These are phyloP conservation scores for Fabriciana adippe DNA, from an alignment of 2,888 invertebrate species.

Conservation along the genomic window DNA sequence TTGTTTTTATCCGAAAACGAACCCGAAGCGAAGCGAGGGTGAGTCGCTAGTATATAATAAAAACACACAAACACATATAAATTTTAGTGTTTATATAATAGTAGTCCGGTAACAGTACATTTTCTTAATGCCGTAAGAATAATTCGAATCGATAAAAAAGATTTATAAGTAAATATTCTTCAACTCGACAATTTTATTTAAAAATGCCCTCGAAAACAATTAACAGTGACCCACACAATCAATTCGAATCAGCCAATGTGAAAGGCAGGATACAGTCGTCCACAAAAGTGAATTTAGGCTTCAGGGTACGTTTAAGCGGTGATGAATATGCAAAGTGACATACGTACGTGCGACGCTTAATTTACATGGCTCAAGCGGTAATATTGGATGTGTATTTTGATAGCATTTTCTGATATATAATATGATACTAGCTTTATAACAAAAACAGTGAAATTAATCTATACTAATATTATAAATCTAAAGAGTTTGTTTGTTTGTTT, in stretches of 20 bases:
- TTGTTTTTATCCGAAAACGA: no score
- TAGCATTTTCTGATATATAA: constrained; percentile 22
- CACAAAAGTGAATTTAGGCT: constrained; percentile 46
- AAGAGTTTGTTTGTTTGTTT: no score
- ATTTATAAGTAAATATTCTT: no score
- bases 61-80: no score
- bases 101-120: no score
- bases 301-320: constrained; percentile 49
- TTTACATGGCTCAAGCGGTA: constrained; percentile 30
- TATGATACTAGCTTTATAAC: neutral
- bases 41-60: no score
- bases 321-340: constrained; percentile 62
- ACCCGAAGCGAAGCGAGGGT: no score
- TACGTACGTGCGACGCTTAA: constrained; percentile 32
- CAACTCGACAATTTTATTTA: neutral
- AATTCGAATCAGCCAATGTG: constrained; percentile 36
- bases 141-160: no score
- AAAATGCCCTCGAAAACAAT: constrained; percentile 12
- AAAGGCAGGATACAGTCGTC: constrained; percentile 42
- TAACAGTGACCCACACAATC: constrained; percentile 20
- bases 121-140: no score
- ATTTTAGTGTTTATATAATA: no score
- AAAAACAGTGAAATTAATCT: neutral
- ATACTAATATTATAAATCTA: no score
- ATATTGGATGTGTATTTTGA: constrained; percentile 32